Conservation (phyloP, 2,888 invertebrate species). For the Lacanobia oleracea region DNA sequence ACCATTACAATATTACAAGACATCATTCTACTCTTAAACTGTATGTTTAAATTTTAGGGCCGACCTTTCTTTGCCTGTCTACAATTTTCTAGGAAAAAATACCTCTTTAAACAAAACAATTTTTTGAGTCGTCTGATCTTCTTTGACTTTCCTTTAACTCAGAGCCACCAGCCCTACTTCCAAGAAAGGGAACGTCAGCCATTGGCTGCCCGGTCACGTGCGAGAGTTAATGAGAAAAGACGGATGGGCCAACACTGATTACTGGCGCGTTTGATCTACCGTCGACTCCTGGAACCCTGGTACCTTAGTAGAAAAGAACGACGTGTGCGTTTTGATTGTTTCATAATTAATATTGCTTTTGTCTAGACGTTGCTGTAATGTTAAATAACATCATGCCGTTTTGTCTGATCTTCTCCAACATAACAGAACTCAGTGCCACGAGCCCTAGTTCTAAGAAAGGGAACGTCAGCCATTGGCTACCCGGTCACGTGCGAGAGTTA, state of each 20-base stretch:
- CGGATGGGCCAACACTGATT: conserved; percentile 55
- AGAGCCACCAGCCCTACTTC: conserved; percentile 55
- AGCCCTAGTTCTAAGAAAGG: conserved; percentile 63
- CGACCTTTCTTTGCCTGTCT: too few relatives aligned
- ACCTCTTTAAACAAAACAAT: too few relatives aligned
- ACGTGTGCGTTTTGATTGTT: conserved; percentile 20
- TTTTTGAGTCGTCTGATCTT: too few relatives aligned
- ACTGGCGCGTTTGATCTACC: conserved; percentile 59
- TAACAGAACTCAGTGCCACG: conserved; percentile 4
- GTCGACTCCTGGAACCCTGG: conserved; percentile 50
- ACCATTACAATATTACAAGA: too few relatives aligned
- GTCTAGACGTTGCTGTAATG: conserved; percentile 19
- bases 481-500: conserved; percentile 60
- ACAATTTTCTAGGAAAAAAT: too few relatives aligned
- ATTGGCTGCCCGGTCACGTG: conserved; percentile 56
- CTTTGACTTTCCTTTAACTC: not conserved
- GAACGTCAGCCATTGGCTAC: conserved; percentile 28
- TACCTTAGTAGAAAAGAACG: conserved; percentile 27
- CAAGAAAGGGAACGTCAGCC: conserved; percentile 45
- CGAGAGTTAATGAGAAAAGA: conserved; percentile 63
- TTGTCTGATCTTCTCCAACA: too few relatives aligned
- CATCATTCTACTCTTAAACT: too few relatives aligned
- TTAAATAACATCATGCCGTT: not conserved
- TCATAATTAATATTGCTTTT: conserved; percentile 12
- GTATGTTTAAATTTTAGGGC: too few relatives aligned